A percentile compares a stretch with the other conserved stretches of the same genome.
Conservation (phyloP, 2,797 vertebrate species). For the Danio albolineatus region DNA sequence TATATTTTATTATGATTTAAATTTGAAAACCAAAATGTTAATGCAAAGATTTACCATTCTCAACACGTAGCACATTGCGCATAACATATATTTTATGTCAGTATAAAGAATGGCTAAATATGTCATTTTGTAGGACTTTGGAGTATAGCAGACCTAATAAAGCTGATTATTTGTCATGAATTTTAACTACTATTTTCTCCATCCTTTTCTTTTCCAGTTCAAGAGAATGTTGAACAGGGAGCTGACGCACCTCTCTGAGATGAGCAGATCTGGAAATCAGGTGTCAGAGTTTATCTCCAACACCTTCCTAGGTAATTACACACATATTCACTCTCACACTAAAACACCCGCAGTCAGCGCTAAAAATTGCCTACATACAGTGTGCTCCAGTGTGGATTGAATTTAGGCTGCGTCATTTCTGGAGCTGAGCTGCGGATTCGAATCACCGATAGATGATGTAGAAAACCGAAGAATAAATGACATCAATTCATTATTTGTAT, state of each 20-base stretch:
- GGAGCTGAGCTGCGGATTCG: not conserved
- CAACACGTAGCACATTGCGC: not conserved
- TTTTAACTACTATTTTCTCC: slow-evolving; percentile 66
- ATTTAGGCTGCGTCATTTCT: slow-evolving; percentile 19
- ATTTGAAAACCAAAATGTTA: too few species aligned
- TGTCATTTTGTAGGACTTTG: not conserved
- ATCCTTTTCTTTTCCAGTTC: slow-evolving; percentile 81
- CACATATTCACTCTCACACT: not conserved
- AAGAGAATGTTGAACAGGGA: slow-evolving; percentile 99
- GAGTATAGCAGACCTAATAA: not conserved
- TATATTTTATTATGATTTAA: not conserved
- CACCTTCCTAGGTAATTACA: slow-evolving; percentile 95
- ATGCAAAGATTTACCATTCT: not conserved
- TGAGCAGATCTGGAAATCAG: slow-evolving; percentile 99
- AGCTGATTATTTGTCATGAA: slow-evolving; percentile 47
- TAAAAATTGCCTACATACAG: not conserved
- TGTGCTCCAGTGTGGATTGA: not conserved
- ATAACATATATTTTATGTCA: not conserved
- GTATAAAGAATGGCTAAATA: not conserved
- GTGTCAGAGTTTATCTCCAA: slow-evolving; percentile 99
- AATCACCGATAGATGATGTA: not conserved
- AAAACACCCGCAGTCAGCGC: not conserved
- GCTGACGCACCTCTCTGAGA: slow-evolving; percentile 98
- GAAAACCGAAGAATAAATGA: not conserved
- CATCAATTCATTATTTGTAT: not conserved